These are phyloP conservation scores for Lineus longissimus DNA, from an alignment of 1,140 invertebrate species.

Conservation along the genomic window DNA sequence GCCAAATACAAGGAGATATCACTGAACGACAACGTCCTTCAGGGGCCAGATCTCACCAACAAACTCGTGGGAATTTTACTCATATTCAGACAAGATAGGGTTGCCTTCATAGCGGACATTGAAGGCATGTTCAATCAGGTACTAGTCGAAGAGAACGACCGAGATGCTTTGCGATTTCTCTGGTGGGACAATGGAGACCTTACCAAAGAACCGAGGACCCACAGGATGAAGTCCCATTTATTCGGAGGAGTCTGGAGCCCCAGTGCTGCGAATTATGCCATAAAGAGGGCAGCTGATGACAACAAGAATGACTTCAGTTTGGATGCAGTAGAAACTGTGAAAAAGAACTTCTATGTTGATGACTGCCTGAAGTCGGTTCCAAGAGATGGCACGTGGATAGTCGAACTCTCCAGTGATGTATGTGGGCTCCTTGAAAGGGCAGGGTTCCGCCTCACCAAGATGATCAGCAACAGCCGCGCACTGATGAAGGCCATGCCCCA, in stretches of 20 bases:
- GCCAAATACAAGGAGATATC: neutral
- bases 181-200: neutral
- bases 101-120: neutral
- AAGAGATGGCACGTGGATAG: neutral
- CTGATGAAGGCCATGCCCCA: conserved; percentile 12
- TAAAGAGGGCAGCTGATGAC: no score
- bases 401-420: neutral
- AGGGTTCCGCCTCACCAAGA: conserved; percentile 15
- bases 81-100: neutral
- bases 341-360: conserved; percentile 16
- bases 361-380: conserved; percentile 7
- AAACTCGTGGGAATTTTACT: neutral
- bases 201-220: no score
- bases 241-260: no score
- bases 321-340: neutral
- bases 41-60: conserved; percentile 3
- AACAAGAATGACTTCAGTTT: no score
- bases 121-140: conserved; percentile 3
- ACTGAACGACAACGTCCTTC: conserved; percentile 3
- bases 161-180: neutral
- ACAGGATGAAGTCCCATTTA: no score
- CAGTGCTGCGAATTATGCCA: no score
- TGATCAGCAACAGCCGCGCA: conserved; percentile 4
- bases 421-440: neutral
- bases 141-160: neutral